Conservation (phyloP, 1,140 invertebrate genomes). For the Sitobion miscanthi region DNA sequence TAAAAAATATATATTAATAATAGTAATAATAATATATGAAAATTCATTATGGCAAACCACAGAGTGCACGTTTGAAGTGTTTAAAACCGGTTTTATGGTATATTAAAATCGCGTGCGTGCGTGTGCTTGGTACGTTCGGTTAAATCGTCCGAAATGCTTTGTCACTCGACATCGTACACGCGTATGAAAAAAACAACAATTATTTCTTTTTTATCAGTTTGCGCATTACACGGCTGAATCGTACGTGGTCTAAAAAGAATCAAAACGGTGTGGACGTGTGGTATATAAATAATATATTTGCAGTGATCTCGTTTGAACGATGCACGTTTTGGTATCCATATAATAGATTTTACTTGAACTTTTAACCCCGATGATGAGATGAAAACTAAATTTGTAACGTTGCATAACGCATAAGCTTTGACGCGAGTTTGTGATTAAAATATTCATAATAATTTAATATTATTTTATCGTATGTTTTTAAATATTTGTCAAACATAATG, state of each 20-base stretch:
- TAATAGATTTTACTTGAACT: neutral
- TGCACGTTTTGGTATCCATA: neutral
- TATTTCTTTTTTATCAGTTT: neutral
- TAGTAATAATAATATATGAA: neutral
- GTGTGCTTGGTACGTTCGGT: neutral
- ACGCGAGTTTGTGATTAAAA: neutral
- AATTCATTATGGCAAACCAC: neutral
- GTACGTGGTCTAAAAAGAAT: neutral
- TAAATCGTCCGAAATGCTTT: constrained; percentile 34
- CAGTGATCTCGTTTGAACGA: neutral
- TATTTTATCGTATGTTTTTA: no score
- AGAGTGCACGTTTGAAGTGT: neutral
- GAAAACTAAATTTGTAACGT: neutral
- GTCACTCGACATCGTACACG: constrained; percentile 6
- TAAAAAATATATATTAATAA: neutral
- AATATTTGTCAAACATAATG: neutral
- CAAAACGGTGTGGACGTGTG: neutral
- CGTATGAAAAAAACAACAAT: neutral
- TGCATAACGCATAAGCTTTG: neutral
- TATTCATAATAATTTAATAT: no score
- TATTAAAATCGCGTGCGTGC: neutral
- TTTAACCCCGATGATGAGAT: neutral
- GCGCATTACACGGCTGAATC: neutral
- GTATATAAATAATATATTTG: neutral
- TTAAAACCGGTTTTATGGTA: constrained; percentile 26